phyloP scores from a whole-genome alignment of 2,888 invertebrate species.

The Dione juno region DNA sequence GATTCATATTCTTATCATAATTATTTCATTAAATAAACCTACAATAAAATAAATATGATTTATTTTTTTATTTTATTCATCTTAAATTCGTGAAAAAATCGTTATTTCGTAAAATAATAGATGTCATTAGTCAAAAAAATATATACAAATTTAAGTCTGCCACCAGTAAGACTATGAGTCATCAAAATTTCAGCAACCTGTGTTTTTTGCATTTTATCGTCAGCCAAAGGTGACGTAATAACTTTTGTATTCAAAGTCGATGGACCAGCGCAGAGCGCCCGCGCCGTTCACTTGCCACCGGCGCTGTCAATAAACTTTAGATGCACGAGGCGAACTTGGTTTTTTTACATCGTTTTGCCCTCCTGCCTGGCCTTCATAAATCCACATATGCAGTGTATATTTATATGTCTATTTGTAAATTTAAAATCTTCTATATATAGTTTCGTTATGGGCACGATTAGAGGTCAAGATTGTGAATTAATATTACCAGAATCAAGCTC shows the following conservation, averaged over 20 bases:
- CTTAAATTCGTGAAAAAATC: no score
- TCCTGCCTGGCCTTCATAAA: conserved; percentile 38
- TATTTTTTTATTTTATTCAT: no score
- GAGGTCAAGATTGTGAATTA: conserved; percentile 64
- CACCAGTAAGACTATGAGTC: conserved; percentile 52
- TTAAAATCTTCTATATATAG: conserved; percentile 21
- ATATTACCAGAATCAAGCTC: conserved; percentile 63
- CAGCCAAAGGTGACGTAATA: conserved; percentile 70
- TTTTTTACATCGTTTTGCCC: conserved; percentile 63
- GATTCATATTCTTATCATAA: no score
- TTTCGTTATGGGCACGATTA: conserved; percentile 18
- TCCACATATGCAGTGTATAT: conserved; percentile 18
- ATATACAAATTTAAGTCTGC: conserved; percentile 13
- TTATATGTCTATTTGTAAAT: conserved; percentile 10
- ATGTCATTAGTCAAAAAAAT: no score
- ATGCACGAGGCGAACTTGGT: conserved; percentile 71
- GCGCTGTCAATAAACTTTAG: conserved; percentile 82
- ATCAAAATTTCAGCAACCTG: conserved; percentile 60
- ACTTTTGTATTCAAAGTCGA: conserved; percentile 60
- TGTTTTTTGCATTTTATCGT: conserved; percentile 64
- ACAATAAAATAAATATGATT: no score
- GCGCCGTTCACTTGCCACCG: conserved; percentile 60
- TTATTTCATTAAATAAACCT: no score
- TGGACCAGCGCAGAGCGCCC: conserved; percentile 60
- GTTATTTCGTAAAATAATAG: no score